Percentiles rank a stretch among this genome's conserved stretches.
phyloP scores from a whole-genome alignment of 1,140 invertebrate species.

The Rhopalosiphum maidis region DNA sequence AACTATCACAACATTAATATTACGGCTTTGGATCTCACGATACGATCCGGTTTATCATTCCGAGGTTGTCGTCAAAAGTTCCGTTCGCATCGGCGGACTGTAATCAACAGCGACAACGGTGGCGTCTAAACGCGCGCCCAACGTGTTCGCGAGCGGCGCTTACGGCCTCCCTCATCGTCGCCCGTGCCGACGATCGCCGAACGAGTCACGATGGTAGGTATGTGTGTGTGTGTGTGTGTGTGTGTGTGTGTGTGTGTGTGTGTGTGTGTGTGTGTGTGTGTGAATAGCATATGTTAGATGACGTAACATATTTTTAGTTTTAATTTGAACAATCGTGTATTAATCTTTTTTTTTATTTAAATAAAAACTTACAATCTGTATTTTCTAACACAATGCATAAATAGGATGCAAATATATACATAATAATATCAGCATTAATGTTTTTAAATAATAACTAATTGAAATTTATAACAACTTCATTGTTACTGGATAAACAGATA shows the following conservation, averaged over 20 bases:
- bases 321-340: neutral
- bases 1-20: neutral
- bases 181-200: neutral
- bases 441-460: too few relatives aligned
- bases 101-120: slow-evolving; percentile 5
- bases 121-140: neutral
- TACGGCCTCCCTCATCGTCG: neutral
- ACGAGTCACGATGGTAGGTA: neutral
- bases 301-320: neutral
- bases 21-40: neutral
- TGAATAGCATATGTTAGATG: too few relatives aligned
- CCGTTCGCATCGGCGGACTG: slow-evolving; percentile 33
- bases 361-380: neutral
- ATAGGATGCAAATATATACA: neutral
- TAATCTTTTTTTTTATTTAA: neutral
- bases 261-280: neutral
- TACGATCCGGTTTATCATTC: neutral
- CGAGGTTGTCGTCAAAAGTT: neutral
- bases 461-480: too few relatives aligned
- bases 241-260: neutral
- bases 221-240: neutral
- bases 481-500: too few relatives aligned
- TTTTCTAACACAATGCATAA: neutral
- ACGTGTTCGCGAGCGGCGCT: slow-evolving; percentile 17
- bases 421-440: neutral